Percentiles rank a stretch among this genome's conserved stretches.
Conservation (phyloP, 2,888 invertebrate species). For the Leptopilina drosophilae region DNA sequence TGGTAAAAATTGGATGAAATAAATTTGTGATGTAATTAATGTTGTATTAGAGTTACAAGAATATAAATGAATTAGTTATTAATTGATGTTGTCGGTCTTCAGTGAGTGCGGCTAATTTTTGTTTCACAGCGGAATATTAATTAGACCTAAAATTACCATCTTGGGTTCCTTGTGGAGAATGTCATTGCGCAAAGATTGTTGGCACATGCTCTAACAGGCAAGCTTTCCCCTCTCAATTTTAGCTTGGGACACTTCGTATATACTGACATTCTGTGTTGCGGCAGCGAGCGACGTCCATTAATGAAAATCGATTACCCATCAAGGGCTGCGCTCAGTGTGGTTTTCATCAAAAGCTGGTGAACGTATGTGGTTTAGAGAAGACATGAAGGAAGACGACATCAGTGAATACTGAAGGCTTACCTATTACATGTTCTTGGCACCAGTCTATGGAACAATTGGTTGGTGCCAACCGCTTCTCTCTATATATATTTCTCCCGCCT, state of each 20-base stretch:
- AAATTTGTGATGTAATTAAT: too few relatives aligned
- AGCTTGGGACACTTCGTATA: not conserved
- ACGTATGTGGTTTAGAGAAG: slow-evolving; percentile 31
- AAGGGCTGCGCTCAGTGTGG: slow-evolving; percentile 45
- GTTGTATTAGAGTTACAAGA: not conserved
- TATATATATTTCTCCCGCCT: too few relatives aligned
- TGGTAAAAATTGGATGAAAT: too few relatives aligned
- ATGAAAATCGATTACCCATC: slow-evolving; percentile 71
- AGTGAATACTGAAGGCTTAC: slow-evolving; percentile 26
- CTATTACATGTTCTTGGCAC: slow-evolving; percentile 37
- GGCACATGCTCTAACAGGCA: slow-evolving; percentile 9
- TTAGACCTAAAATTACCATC: slow-evolving; percentile 27
- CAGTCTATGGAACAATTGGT: slow-evolving; percentile 9
- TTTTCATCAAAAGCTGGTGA: slow-evolving; percentile 35
- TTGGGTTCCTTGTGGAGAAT: slow-evolving; percentile 7
- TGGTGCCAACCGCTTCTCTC: slow-evolving; percentile 18
- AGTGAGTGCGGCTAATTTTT: slow-evolving; percentile 14
- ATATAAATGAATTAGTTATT: not conserved
- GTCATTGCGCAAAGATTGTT: slow-evolving; percentile 26
- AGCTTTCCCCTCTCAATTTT: slow-evolving; percentile 9
- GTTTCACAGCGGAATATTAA: slow-evolving; percentile 15
- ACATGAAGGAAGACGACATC: slow-evolving; percentile 26
- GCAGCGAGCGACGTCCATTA: slow-evolving; percentile 65
- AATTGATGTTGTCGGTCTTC: not conserved
- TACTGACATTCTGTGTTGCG: slow-evolving; percentile 14